Evolutionary conservation across 1,140 invertebrate species (phyloP), one percentile per base, ranked within the genome.

Genomic region (Copidosoma floridanum): DNA sequence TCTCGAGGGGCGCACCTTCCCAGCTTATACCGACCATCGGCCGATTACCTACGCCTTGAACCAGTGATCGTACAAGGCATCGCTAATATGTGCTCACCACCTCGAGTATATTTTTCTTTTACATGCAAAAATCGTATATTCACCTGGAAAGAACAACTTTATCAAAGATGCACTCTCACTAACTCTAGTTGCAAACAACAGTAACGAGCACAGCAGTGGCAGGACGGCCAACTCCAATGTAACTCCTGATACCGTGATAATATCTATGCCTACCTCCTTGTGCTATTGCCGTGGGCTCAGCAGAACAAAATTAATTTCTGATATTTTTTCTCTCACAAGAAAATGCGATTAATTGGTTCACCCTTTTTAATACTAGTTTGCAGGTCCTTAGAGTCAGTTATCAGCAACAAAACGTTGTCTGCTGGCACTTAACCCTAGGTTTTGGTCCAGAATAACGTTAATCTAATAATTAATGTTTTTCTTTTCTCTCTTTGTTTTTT

Each of bases 91-190:
- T 8, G 6, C 18, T 0, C 21, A 60, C 2, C 64, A 71, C 29
- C 44, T 71, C 14, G 46, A 68, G 21, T 71, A 14, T 21, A 66
- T 73, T 16, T 27, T 57, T 3, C 60, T 73, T 55, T 73, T 68
- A 44, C 3, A 46, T 4, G 43, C 26, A 4, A 24, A 20, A 2
- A 11, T 46, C 23, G 21, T 8, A 1, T 46, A 75, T 38, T 41
- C 70, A 1, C 27, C 32, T 3, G 68, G 71, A 3, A 14, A 48
- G 5, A 24, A 59, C 10, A 76, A 78, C 43, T 21, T 58, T 0
- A 64, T 66, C 0, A 68, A 69, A 0, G 71, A 71, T 47, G 48
- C 66, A 2, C 47, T 71, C 1, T 72, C 68, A 5, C 41, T 70
- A 37, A 35, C 14, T 7, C 14, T 6, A 6, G 32, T 14, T 14